These are phyloP conservation scores for Hedychridium roseum DNA, from an alignment of 2,888 invertebrate species.

Conservation along the genomic window DNA sequence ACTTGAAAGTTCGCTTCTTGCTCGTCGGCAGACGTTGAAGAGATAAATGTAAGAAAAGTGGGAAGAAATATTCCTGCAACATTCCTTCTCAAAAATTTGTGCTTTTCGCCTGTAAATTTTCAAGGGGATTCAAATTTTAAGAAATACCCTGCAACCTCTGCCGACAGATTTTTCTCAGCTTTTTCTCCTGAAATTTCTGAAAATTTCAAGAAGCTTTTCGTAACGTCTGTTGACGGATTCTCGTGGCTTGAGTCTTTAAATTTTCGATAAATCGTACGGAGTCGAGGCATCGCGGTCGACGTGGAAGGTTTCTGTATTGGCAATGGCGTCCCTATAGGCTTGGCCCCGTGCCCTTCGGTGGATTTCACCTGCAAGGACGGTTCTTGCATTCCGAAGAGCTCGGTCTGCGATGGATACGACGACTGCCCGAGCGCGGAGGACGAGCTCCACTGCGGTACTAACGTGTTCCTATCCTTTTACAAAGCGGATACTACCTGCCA, in stretches of 20 bases:
- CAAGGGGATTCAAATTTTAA: too few species aligned
- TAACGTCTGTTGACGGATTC: neutral
- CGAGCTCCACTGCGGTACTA: slow-evolving; percentile 61
- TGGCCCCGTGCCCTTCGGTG: slow-evolving; percentile 62
- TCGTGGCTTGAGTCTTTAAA: neutral
- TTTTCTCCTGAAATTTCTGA: too few species aligned
- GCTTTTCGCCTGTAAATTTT: too few species aligned
- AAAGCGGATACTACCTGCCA: neutral
- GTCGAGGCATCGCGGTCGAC: slow-evolving; percentile 33
- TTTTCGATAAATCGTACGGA: slow-evolving; percentile 8
- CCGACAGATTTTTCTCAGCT: too few species aligned
- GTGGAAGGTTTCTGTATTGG: slow-evolving; percentile 39
- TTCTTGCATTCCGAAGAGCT: slow-evolving; percentile 74
- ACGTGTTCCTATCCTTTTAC: slow-evolving; percentile 14
- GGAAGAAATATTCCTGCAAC: too few species aligned
- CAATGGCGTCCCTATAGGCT: slow-evolving; percentile 48
- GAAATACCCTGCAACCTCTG: too few species aligned
- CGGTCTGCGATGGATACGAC: slow-evolving; percentile 77
- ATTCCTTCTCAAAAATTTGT: too few species aligned
- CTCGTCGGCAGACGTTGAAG: too few species aligned
- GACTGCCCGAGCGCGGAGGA: slow-evolving; percentile 72
- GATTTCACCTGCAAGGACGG: slow-evolving; percentile 79
- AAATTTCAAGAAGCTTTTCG: too few species aligned
- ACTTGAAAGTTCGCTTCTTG: too few species aligned
- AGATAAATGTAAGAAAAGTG: too few species aligned